These are phyloP conservation scores for Exephanes ischioxanthus DNA, from an alignment of 2,888 invertebrate species.

Conservation along the genomic window DNA sequence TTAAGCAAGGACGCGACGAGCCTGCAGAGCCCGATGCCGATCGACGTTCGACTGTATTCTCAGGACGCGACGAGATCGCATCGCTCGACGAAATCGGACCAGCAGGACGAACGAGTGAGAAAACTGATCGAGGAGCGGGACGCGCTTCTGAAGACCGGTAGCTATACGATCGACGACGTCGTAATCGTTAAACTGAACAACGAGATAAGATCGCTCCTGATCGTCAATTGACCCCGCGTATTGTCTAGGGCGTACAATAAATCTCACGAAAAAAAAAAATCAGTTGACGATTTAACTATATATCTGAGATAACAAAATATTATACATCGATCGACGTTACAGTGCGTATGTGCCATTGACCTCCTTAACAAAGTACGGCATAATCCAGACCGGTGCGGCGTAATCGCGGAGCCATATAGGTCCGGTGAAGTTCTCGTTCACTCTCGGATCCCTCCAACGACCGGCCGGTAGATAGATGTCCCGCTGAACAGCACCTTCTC, in stretches of 20 bases:
- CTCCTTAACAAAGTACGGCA: constrained; percentile 89
- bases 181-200: constrained; percentile 86
- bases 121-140: constrained; percentile 86
- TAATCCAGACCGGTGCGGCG: constrained; percentile 88
- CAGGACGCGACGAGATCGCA: constrained; percentile 68
- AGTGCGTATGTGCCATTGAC: constrained; percentile 35
- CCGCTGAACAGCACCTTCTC: constrained; percentile 87
- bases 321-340: background rate
- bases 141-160: constrained; percentile 85
- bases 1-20: constrained; percentile 51
- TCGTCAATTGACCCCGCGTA: constrained; percentile 76
- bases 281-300: background rate
- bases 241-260: constrained; percentile 40
- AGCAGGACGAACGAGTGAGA: constrained; percentile 85
- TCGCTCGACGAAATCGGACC: constrained; percentile 80
- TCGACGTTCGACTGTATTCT: constrained; percentile 66
- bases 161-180: constrained; percentile 85
- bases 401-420: constrained; percentile 88
- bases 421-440: constrained; percentile 85
- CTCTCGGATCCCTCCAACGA: constrained; percentile 88
- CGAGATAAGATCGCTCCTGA: constrained; percentile 86
- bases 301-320: constrained; percentile 27
- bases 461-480: constrained; percentile 92
- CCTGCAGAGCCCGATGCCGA: constrained; percentile 32
- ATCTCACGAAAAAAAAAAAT: no score